Conservation (phyloP, 1,140 invertebrate species). For the Coboldia fuscipes region DNA sequence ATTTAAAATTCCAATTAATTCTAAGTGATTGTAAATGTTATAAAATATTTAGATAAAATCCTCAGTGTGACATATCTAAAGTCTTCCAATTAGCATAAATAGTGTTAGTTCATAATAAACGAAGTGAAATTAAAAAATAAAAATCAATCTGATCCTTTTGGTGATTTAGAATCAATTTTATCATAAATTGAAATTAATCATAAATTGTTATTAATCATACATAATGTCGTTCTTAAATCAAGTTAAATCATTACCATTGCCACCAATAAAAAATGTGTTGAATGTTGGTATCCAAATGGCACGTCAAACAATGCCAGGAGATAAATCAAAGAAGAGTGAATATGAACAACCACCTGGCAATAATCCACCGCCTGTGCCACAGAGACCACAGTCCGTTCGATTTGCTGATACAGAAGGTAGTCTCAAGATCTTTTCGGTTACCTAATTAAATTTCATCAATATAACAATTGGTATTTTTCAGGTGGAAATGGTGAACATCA, state of each 20-base stretch:
- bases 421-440: no score
- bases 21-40: no score
- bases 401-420: conserved; percentile 34
- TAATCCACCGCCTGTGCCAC: conserved; percentile 26
- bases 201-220: background rate
- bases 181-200: background rate
- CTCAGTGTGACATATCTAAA: background rate
- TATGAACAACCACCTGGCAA: conserved; percentile 17
- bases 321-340: conserved; percentile 23
- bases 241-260: conserved; percentile 24
- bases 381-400: conserved; percentile 32
- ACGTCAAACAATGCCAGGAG: conserved; percentile 51
- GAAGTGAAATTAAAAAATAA: background rate
- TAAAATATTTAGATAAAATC: background rate
- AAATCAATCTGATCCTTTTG: no score
- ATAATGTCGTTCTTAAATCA: conserved; percentile 20
- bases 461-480: background rate
- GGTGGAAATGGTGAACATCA: conserved; percentile 6
- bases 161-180: no score
- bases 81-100: background rate
- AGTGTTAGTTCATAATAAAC: background rate
- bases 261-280: conserved; percentile 46
- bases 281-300: conserved; percentile 62
- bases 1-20: no score
- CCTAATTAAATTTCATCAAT: no score